Base-by-base conservation (phyloP, 2,113 vertebrate genomes). In the Cephalopterus ornatus region DNA sequence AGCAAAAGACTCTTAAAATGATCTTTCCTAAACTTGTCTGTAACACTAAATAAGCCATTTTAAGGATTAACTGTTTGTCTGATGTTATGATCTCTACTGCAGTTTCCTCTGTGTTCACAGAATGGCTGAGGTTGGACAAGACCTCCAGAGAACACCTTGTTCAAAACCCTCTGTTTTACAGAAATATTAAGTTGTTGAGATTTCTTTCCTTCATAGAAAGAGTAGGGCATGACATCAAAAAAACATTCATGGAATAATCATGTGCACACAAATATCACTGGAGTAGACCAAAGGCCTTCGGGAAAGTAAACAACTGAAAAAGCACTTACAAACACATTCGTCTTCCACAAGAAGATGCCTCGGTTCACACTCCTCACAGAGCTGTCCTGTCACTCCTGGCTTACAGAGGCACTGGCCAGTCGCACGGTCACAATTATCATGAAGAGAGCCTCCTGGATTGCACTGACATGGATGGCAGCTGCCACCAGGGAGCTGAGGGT, bases 381-480 rank as follows among this genome's bases (percentile, higher is more conserved):
- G 97, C 30, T 93, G 98, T 49, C 99, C 99, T 6, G 82, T 97
- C 55, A 99, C 98, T 9, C 99, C 99, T 0, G 89, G 90, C 90
- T 98, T 98, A 67, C 99, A 99, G 85, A 97, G 42, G 37, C 99
- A 99, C 92, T 98, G 98, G 12, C 99, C 99, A 0, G 96, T 98
- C 61, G 55, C 26, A 5, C 20, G n/a, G 15, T 99, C 96, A 35
- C 99, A 99, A 17, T 93, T 70, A 3, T 63, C 9, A 5, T 98
- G 97, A 16, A 98, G 12, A 1, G 99, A 99, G 9, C 99, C 99
- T 1, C 87, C 96, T 0, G 49, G 89, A 28, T 96, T 98, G 97
- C 99, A 99, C 58, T 33, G 81, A 75, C 99, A 99, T 1, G 3
- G 85, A 7, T 71, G 95, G 91, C 99, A 99, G 39, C 37, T 90